Base-by-base conservation (phyloP, 2,797 vertebrate genomes). In the Phoxinus dragarum region DNA sequence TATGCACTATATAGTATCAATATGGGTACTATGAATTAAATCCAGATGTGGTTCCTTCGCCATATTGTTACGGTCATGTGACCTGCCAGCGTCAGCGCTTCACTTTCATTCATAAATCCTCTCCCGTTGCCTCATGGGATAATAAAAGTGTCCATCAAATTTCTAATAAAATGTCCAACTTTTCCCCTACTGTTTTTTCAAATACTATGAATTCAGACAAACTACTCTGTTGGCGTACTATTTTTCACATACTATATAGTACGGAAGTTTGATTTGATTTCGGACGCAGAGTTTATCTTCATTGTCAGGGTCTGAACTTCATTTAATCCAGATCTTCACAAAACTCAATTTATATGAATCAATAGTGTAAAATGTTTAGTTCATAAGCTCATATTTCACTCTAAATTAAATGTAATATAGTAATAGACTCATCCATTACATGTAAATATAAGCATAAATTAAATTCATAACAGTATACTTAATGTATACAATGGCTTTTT, bases 281-380 rank as follows among this genome's bases (percentile, higher is more conserved):
- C 0, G 3, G 27, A 66, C 1, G 0, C 59, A 16, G 59, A 1
- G 2, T 66, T 66, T 27, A 76, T 59, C 12, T n/a, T n/a, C 6
- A 59, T n/a, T 6, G 16, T 38, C 74, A 76, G 74, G 19, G 52
- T 76, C 74, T 77, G 52, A 38, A 56, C 52, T 76, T 49, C 2
- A 19, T 34, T 74, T 49, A 34, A 52, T 74, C 27, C n/a, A 27
- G 40, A 72, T 72, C 44, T 52, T 74, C 17, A 52, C 27, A 52
- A 74, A 74, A 34, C 44, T 38, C 34, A 34, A 38, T 36, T 76
- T 52, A 38, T 68, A 68, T 76, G 34, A 76, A 56, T 23, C 34
- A 56, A 12, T 76, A 1, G 6, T 38, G 19, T 2, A 73, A 31
- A 5, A 23, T 64, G 49, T 38, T 38, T 56, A 0, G 1, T 36